Percentiles rank a stretch among this genome's conserved stretches.
These are phyloP conservation scores for Cromileptes altivelis DNA, from an alignment of 2,113 vertebrate species.

Conservation along the genomic window DNA sequence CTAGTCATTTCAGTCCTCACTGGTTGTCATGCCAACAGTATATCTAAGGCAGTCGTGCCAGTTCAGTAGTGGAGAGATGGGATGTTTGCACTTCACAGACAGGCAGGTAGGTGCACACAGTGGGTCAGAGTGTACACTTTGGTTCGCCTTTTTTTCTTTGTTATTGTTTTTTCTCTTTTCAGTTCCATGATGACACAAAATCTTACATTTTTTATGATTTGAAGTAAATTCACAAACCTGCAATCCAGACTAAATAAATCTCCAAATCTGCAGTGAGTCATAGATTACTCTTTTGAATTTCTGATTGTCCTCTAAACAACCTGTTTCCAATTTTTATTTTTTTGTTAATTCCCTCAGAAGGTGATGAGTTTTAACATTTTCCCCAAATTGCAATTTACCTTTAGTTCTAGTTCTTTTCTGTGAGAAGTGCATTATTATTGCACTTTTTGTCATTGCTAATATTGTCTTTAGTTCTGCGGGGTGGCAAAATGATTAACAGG, in stretches of 20 bases:
- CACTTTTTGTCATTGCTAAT: no score
- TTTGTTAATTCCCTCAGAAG: not conserved
- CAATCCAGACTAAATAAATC: not conserved
- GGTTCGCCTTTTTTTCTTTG: not conserved
- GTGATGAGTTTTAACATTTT: not conserved
- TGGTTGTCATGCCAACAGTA: conserved; percentile 85
- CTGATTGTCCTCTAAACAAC: not conserved
- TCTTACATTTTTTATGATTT: not conserved
- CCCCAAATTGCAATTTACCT: not conserved
- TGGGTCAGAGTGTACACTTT: conserved; percentile 29
- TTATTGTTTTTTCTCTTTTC: not conserved
- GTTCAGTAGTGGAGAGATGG: conserved; percentile 51
- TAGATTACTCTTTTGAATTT: not conserved
- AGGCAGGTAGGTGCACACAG: conserved; percentile 47
- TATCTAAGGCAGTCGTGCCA: conserved; percentile 62
- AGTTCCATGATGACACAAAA: not conserved
- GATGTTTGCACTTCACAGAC: conserved; percentile 62
- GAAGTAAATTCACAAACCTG: not conserved
- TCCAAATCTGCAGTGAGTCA: not conserved
- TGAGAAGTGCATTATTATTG: no score
- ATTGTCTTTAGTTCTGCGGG: no score
- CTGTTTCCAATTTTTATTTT: not conserved
- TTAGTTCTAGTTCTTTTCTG: no score
- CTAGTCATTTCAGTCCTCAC: conserved; percentile 68
- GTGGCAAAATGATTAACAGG: no score